A percentile compares a stretch with the other conserved stretches of the same genome.
phyloP scores from a whole-genome alignment of 2,113 vertebrate genomes.

The Rhinolophus ferrumequinum region DNA sequence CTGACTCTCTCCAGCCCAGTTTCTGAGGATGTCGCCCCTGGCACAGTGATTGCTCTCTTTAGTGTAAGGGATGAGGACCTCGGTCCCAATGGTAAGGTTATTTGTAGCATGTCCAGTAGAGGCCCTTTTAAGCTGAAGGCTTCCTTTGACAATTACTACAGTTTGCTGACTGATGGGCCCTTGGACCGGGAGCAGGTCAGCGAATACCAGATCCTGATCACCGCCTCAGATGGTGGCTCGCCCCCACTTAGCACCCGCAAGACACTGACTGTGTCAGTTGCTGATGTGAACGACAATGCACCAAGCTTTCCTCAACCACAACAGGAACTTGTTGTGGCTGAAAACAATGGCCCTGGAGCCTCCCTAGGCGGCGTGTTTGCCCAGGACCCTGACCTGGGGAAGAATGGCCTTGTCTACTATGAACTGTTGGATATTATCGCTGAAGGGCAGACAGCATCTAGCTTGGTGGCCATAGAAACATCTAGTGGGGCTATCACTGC shows the following conservation, averaged over 20 bases:
- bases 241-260: constrained; percentile 86
- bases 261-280: constrained; percentile 83
- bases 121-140: constrained; percentile 89
- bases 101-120: constrained; percentile 80
- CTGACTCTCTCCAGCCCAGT: constrained; percentile 86
- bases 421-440: constrained; percentile 80
- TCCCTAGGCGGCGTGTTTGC: constrained; percentile 87
- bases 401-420: constrained; percentile 90
- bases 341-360: constrained; percentile 88
- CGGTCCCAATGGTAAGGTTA: constrained; percentile 87
- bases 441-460: constrained; percentile 82
- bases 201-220: constrained; percentile 87
- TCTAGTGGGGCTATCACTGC: constrained; percentile 88
- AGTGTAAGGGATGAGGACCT: constrained; percentile 89
- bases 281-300: constrained; percentile 92
- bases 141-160: constrained; percentile 91
- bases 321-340: constrained; percentile 86
- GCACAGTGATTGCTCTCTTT: constrained; percentile 88
- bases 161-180: constrained; percentile 85
- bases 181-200: constrained; percentile 88
- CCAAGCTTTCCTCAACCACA: constrained; percentile 85
- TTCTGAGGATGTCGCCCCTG: constrained; percentile 86
- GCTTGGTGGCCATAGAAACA: constrained; percentile 87
- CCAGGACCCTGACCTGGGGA: constrained; percentile 85
- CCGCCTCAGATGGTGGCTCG: constrained; percentile 87